These are phyloP conservation scores for Thysanoteuthis rhombus DNA, from an alignment of 2,888 invertebrate genomes.

Conservation along the genomic window DNA sequence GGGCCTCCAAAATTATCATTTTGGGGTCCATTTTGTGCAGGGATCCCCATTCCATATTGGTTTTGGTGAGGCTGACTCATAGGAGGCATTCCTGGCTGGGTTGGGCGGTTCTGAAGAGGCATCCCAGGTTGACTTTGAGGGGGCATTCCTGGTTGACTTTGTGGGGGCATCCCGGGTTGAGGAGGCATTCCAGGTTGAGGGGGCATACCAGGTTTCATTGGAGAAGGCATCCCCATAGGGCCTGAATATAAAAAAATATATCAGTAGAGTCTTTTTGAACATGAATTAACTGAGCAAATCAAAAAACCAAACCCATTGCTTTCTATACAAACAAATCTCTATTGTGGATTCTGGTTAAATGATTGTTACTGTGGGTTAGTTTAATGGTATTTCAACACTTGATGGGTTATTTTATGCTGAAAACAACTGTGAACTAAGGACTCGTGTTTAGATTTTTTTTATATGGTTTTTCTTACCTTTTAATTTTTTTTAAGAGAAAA, in stretches of 20 bases:
- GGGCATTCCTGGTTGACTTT: constrained; percentile 31
- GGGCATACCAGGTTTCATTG: background rate
- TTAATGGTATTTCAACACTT: too few relatives aligned
- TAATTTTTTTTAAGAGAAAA: too few relatives aligned
- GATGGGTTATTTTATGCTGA: too few relatives aligned
- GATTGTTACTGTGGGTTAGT: too few relatives aligned
- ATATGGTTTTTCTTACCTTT: too few relatives aligned
- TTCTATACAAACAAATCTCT: too few relatives aligned
- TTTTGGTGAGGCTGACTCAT: constrained; percentile 37
- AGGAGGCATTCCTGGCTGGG: constrained; percentile 32
- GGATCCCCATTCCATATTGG: constrained; percentile 38
- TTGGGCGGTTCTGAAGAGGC: background rate
- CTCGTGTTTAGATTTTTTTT: too few relatives aligned
- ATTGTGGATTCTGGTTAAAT: too few relatives aligned
- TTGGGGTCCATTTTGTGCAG: constrained; percentile 40
- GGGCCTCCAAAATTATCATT: constrained; percentile 37
- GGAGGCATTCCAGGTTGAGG: constrained; percentile 33
- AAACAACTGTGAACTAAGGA: too few relatives aligned
- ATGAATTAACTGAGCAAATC: too few relatives aligned
- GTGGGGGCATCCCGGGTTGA: constrained; percentile 33
- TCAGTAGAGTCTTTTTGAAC: too few relatives aligned
- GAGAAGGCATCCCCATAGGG: constrained; percentile 16
- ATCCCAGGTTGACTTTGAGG: constrained; percentile 16
- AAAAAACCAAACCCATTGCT: too few relatives aligned
- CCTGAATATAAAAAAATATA: background rate